Percentiles rank a stretch among this genome's conserved stretches.
Evolutionary conservation across 2,797 vertebrate species (phyloP).

Genomic region (Pristis pectinata): DNA sequence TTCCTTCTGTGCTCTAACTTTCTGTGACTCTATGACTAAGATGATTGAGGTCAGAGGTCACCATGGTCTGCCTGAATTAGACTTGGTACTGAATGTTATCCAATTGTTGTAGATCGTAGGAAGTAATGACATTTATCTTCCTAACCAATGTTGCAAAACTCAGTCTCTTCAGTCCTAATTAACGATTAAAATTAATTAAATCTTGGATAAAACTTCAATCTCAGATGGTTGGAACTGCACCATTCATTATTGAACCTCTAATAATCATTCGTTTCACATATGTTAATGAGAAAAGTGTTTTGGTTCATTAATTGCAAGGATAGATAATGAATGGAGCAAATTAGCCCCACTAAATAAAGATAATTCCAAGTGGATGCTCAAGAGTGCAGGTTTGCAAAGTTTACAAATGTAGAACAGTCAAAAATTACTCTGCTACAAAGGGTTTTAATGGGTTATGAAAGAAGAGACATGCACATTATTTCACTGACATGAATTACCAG

Average conservation of each 20-base stretch:
- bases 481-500: not conserved
- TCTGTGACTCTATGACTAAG: no score
- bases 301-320: not conserved
- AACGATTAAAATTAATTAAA: not conserved
- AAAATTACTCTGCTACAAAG: not conserved
- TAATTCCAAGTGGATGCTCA: no score
- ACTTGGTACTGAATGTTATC: no score
- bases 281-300: not conserved
- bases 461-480: not conserved
- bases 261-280: no score
- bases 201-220: not conserved
- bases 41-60: no score
- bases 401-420: no score
- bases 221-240: not conserved
- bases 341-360: not conserved
- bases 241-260: not conserved
- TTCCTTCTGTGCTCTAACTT: no score
- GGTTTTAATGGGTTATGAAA: not conserved
- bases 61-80: no score
- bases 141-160: not conserved
- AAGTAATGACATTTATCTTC: not conserved
- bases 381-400: no score
- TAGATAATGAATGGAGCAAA: not conserved
- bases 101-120: not conserved
- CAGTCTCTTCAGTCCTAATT: not conserved